These are phyloP conservation scores for Stomatorhinus ivindoensis DNA, from an alignment of 2,113 vertebrate species.

Conservation along the genomic window DNA sequence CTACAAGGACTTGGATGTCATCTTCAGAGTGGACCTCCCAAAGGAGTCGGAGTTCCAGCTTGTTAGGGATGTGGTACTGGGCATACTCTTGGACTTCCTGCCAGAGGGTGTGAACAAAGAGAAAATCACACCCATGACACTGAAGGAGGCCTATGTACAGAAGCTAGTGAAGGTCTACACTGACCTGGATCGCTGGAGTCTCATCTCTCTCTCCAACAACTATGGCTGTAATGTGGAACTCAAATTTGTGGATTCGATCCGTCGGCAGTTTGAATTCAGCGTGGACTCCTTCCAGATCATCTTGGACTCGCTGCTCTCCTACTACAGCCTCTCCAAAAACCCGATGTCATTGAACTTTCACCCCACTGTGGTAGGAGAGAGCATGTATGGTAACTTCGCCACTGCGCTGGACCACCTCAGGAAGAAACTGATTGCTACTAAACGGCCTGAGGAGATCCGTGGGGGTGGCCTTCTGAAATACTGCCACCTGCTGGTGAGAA, in stretches of 20 bases:
- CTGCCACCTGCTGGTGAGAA: slow-evolving; percentile 87
- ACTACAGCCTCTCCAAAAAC: slow-evolving; percentile 66
- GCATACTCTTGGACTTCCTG: slow-evolving; percentile 86
- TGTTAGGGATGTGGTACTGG: slow-evolving; percentile 83
- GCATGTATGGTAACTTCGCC: slow-evolving; percentile 85
- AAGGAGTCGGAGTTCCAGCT: slow-evolving; percentile 78
- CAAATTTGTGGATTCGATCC: slow-evolving; percentile 90
- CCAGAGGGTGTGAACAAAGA: slow-evolving; percentile 88
- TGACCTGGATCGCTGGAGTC: slow-evolving; percentile 89
- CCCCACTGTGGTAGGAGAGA: slow-evolving; percentile 80
- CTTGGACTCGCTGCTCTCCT: slow-evolving; percentile 81
- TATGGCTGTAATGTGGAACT: slow-evolving; percentile 91
- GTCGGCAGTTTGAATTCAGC: slow-evolving; percentile 95
- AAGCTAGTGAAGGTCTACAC: slow-evolving; percentile 95
- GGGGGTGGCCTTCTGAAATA: slow-evolving; percentile 94
- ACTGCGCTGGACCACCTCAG: slow-evolving; percentile 78
- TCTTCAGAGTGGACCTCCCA: slow-evolving; percentile 85
- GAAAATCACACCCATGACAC: slow-evolving; percentile 81
- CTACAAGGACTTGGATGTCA: slow-evolving; percentile 94
- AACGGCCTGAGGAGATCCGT: slow-evolving; percentile 91
- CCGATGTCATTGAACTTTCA: slow-evolving; percentile 76
- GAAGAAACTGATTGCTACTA: slow-evolving; percentile 87
- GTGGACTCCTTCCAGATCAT: slow-evolving; percentile 99
- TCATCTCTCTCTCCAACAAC: slow-evolving; percentile 96
- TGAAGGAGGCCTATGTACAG: slow-evolving; percentile 93